Conservation (phyloP, 1,140 invertebrate genomes). For the Hyphantria cunea region DNA sequence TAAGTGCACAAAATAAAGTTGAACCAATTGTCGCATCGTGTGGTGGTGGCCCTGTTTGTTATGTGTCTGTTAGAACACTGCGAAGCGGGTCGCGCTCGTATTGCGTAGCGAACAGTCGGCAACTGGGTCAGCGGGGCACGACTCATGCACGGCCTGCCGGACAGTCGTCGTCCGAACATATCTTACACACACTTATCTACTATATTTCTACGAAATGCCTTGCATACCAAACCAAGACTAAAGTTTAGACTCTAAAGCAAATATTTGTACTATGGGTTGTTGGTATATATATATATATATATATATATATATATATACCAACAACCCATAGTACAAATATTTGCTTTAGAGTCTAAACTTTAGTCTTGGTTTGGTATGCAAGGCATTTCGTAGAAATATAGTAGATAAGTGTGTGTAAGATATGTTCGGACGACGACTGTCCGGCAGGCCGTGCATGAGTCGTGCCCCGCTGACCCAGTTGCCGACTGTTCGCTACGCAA, state of each 20-base stretch:
- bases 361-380: too few species aligned
- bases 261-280: too few species aligned
- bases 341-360: too few species aligned
- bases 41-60: constrained; percentile 2
- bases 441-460: constrained; percentile 40
- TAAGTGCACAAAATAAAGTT: too few species aligned
- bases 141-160: constrained; percentile 40
- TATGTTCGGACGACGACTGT: constrained; percentile 32
- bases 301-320: too few species aligned
- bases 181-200: constrained; percentile 3
- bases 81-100: constrained; percentile 70
- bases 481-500: constrained; percentile 73
- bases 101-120: constrained; percentile 73
- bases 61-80: constrained; percentile 43
- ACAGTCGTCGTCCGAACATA: constrained; percentile 32
- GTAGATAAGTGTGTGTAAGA: constrained; percentile 3
- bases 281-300: too few species aligned
- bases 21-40: constrained; percentile 2
- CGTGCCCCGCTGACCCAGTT: constrained; percentile 76
- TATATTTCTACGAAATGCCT: constrained; percentile 3
- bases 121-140: constrained; percentile 76
- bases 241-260: too few species aligned
- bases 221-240: too few species aligned
- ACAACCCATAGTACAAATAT: too few species aligned
- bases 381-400: constrained; percentile 3